Evolutionary conservation across 1,140 invertebrate species (phyloP), one percentile per base, ranked within the genome.

Genomic region (Pissodes strobi): DNA sequence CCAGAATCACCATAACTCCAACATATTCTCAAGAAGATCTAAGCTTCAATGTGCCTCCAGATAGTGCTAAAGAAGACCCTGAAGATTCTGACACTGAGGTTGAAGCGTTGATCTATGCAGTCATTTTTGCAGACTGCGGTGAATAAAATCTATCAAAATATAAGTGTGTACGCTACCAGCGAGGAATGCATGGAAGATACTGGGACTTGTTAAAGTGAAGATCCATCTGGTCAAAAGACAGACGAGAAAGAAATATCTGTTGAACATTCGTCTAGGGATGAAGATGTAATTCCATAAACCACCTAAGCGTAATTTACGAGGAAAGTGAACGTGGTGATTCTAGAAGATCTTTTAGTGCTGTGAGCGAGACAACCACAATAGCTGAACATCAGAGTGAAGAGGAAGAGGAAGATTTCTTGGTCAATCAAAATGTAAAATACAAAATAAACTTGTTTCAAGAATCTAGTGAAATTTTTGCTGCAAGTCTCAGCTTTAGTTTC

Each of bases 301-400:
- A 80, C 25, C 59, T 86, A 5, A 85, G 83, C 68, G 78, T 84
- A 1, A 86, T 86, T 34, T 81, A 80, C 69, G 84, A 86, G 71
- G 83, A 86, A 62, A 80, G 79, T 18, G 81, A 84, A 71, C 45
- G 70, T 25, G 76, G 67, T 12, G 75, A 76, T 22, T 68, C 67
- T 13, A 70, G 68, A 67, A 59, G 66, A 6, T 64, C 62, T 13
- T 62, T 63, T 13, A 69, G 76, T 22, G 71, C 76, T 18, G 64
- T 70, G 2, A 76, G 73, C 66, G 74, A 75, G 62, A 71, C 76
- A 13, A 78, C 76, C 34, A 80, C 71, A 6, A 51, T 74, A 25
- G 69, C 68, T 17, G 70, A 72, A 80, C 46, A 78, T 71, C 41
- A 79, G 76, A 69, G 78, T 22, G 76, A 81, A 6, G 76, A 81